A percentile compares a stretch with the other conserved stretches of the same genome.
Evolutionary conservation across 53 echinoderm and acorn worm genomes (phyloP).

Genomic region (Henricia sp.): DNA sequence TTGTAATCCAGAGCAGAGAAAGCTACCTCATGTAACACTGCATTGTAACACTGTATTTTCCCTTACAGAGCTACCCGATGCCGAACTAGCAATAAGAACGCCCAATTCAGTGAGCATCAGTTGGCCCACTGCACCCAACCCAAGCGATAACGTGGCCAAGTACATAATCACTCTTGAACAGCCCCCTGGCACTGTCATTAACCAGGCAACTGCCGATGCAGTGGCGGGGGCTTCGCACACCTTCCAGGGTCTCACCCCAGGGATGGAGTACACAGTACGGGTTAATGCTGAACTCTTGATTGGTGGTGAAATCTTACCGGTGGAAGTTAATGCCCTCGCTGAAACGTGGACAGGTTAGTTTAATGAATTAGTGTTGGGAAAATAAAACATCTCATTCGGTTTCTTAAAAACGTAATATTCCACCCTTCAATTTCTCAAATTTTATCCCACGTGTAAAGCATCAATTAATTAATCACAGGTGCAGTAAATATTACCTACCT

Average conservation of each 20-base stretch:
- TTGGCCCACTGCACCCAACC: slow-evolving; percentile 27
- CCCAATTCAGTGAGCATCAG: background rate
- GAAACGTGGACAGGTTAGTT: slow-evolving; percentile 6
- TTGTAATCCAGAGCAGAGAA: background rate
- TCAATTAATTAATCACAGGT: too few species aligned
- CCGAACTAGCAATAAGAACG: background rate
- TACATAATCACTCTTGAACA: slow-evolving; percentile 18
- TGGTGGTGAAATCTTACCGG: background rate
- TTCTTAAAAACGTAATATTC: too few species aligned
- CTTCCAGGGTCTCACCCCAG: slow-evolving; percentile 6
- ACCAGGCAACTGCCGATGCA: background rate
- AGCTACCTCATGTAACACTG: slow-evolving; percentile 4
- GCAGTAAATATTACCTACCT: too few species aligned
- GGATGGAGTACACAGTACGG: background rate
- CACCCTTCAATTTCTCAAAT: too few species aligned
- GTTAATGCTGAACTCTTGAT: slow-evolving; percentile 20
- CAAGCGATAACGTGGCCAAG: background rate
- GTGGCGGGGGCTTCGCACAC: slow-evolving; percentile 36
- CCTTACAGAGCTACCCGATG: slow-evolving; percentile 10
- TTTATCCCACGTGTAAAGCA: too few species aligned
- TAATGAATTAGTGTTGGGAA: too few species aligned
- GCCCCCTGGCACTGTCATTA: background rate
- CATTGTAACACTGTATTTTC: background rate
- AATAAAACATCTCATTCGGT: too few species aligned
- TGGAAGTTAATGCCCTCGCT: slow-evolving; percentile 7